Conservation (phyloP, 2,113 vertebrate species). For the Gallinago paraguaiae region DNA sequence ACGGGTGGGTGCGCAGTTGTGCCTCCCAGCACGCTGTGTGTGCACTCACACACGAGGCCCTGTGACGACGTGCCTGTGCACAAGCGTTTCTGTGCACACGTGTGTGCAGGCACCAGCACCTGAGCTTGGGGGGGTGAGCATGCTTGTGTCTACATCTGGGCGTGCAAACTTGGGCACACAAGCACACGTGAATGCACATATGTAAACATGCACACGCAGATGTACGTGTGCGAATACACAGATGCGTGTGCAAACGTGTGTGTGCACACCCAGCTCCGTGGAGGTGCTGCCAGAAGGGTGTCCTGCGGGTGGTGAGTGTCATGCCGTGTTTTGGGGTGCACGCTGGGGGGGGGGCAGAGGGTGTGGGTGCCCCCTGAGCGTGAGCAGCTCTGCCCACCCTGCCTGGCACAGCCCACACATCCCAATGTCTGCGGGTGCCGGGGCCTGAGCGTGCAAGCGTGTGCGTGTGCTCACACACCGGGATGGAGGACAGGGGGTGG, state of each 20-base stretch:
- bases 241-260: fast-evolving
- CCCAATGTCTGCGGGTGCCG: fast-evolving
- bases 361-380: fast-evolving
- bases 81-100: fast-evolving
- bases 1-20: fast-evolving
- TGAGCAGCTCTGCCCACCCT: fast-evolving
- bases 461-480: fast-evolving
- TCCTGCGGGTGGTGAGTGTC: fast-evolving
- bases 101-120: fast-evolving
- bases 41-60: fast-evolving
- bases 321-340: neutral
- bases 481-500: neutral
- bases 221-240: neutral
- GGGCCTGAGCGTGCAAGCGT: neutral
- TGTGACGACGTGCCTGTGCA: fast-evolving
- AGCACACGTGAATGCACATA: fast-evolving
- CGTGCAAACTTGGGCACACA: fast-evolving
- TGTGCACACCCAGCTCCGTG: fast-evolving
- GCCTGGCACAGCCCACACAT: neutral
- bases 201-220: fast-evolving
- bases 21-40: fast-evolving
- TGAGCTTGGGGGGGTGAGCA: fast-evolving
- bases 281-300: neutral
- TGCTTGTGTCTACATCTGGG: fast-evolving
- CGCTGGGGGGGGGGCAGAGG: fast-evolving